Base-by-base conservation (phyloP, 2,888 invertebrate genomes). In the Stramonita haemastoma region DNA sequence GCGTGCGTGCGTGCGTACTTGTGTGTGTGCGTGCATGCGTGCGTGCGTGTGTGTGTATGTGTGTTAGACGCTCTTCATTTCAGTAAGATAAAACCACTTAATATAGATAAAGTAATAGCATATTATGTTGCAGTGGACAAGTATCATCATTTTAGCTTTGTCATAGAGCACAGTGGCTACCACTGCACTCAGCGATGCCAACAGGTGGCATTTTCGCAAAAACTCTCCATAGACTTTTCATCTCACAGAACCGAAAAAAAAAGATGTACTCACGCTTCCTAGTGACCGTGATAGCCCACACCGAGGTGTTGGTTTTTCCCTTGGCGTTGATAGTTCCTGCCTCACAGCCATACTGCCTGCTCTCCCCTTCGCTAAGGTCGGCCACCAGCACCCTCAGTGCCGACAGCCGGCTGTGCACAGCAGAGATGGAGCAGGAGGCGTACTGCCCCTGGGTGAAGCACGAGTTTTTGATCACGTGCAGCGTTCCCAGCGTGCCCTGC, bases 251-350 rank as follows among this genome's bases (percentile, higher is more conserved):
- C 4, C 8, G 46, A 66, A 2, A 11, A 66, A 2, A 11, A 22
- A 11, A 22, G n/a, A n/a, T 79, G 22, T 29, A 85, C 90, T 87
- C 90, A 94, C 94, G 92, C 92, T 93, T 93, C 93, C 94, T 90
- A 93, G 90, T 93, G 93, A 91, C 93, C 93, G 89, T 93, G 92
- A 66, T 26, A 26, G 57, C 29, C 87, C 87, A 87, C 13, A 29
- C 15, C 11, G 56, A 29, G 4, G 79, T 79, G 19, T 81, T 56
- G 1, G 79, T n/a, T 17, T 46, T 19, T 34, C 84, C 88, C 22
- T n/a, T 11, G 34, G 32, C 19, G 32, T 60, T 66, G 32, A 88
- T 81, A 19, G n/a, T 83, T 17, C 56, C 66, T 2, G 84, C 89
- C 6, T 70, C n/a, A 85, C 89, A 89, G 19, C 73, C 89, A 70